phyloP scores from a whole-genome alignment of 1,140 invertebrate species.

The Antheraea pernyi region DNA sequence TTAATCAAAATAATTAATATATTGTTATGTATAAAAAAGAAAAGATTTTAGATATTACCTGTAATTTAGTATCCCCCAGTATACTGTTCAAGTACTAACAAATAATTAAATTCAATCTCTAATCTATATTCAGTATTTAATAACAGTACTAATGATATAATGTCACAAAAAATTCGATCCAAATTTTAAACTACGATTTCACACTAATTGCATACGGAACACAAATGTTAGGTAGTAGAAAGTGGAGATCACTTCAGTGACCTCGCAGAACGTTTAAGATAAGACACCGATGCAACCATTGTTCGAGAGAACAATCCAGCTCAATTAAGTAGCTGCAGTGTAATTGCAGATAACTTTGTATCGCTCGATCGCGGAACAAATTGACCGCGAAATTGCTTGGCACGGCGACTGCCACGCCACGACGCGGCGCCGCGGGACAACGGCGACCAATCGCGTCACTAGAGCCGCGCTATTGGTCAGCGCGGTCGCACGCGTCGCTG shows the following conservation, averaged over 20 bases:
- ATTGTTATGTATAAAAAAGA: too few relatives aligned
- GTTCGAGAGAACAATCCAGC: constrained; percentile 5
- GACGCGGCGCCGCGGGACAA: neutral
- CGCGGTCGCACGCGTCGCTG: neutral
- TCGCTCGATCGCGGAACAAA: constrained; percentile 7
- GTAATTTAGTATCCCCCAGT: too few relatives aligned
- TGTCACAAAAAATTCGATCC: too few relatives aligned
- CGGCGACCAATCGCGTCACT: constrained; percentile 1
- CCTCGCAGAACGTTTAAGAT: neutral
- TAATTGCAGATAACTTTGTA: constrained; percentile 12
- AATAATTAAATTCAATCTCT: too few relatives aligned
- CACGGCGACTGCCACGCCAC: neutral
- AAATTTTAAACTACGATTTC: too few relatives aligned
- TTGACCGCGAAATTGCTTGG: constrained; percentile 4
- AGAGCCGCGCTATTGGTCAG: constrained; percentile 4
- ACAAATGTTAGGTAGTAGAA: neutral
- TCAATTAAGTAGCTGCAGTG: constrained; percentile 9
- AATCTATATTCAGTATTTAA: too few relatives aligned
- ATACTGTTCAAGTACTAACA: too few relatives aligned
- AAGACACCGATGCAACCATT: constrained; percentile 3
- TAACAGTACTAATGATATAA: too few relatives aligned
- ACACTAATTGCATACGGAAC: neutral
- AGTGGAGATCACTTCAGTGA: neutral
- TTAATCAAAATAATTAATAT: too few relatives aligned
- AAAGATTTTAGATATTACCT: too few relatives aligned